Evolutionary conservation across 2,888 invertebrate species (phyloP), one percentile per base, ranked within the genome.

Genomic region (Drosophila cognata): DNA sequence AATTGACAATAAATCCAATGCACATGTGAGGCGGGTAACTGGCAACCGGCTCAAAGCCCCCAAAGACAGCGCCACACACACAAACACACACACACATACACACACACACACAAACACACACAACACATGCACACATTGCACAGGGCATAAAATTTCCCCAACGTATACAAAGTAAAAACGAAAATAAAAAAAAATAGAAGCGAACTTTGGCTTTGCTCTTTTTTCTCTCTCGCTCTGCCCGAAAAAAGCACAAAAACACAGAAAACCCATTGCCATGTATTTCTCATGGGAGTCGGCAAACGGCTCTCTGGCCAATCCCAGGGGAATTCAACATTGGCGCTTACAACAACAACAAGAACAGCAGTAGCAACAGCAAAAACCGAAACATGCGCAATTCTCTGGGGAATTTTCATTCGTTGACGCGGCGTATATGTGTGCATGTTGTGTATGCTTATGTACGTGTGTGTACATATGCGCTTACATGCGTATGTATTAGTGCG

Each of bases 211-310:
- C 86, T 82, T 79, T 85, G 82, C 81, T 76, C 82, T 82, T 81
- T 82, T 78, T 77, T 35, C 64, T 21, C 67, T 56, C 59, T 41
- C n/a, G 10, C 66, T 68, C 50, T 65, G 56, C 67, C 58, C 61
- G n/a, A 28, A 38, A 86, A 85, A 86, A 86, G 88, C 88, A 86
- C 85, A 86, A 92, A 46, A 92, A 92, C 92, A 92, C 91, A 92
- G 92, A 93, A 92, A 93, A 93, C 91, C 93, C 93, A 92, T 93
- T 92, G 92, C 92, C 85, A 91, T 91, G 91, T 91, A 92, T 93
- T 92, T 92, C 93, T 93, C 93, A 72, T 82, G 93, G 92, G 93
- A 92, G 83, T 88, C 78, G 88, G 71, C 85, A 84, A 56, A 85
- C 84, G 84, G 82, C 86, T 84, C 85, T 89, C 86, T 90, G 87